Evolutionary conservation across 2,797 vertebrate species (phyloP), one percentile per base, ranked within the genome.

Genomic region (Passerculus sandwichensis): DNA sequence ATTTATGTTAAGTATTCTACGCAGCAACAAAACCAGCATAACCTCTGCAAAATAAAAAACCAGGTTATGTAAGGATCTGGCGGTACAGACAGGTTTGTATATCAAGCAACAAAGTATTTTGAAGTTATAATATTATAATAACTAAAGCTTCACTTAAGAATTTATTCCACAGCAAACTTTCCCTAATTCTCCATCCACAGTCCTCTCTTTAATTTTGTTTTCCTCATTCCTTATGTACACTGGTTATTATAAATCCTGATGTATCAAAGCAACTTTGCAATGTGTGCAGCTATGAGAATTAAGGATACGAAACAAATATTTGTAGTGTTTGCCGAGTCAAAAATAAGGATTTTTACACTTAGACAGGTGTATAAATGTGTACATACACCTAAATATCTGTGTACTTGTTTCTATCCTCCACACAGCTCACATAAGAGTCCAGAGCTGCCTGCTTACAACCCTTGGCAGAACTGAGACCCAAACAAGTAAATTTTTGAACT

Each of bases 11-110:
- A 59, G 30, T 1, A 1, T 74, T 84, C 78, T 18, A 79, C 3
- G 45, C 13, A 53, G 61, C 40, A 51, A 71, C 32, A 84, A 45
- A 92, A 73, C 61, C 30, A 83, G 45, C 67, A 79, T 15, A 91
- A 85, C 10, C 65, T 65, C 54, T 71, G 47, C 57, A 89, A 94
- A 96, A 77, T 30, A 84, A 93, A 94, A 94, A 86, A 53, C 18
- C 32, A 42, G 48, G 36, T 78, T 85, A 91, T 22, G 11, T 84
- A 89, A 81, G 86, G 71, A 89, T 34, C 44, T 79, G 73, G 59
- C 0, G 0, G 45, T 57, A 71, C 36, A 78, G 72, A 59, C 36
- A 42, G 29, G 25, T 36, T 36, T 7, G 38, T 11, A 4, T 27
- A 77, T 21, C 27, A 74, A 66, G 57, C 34, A 77, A 69, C 25